phyloP scores from a whole-genome alignment of 2,797 vertebrate species.

The Protonibea diacanthus region DNA sequence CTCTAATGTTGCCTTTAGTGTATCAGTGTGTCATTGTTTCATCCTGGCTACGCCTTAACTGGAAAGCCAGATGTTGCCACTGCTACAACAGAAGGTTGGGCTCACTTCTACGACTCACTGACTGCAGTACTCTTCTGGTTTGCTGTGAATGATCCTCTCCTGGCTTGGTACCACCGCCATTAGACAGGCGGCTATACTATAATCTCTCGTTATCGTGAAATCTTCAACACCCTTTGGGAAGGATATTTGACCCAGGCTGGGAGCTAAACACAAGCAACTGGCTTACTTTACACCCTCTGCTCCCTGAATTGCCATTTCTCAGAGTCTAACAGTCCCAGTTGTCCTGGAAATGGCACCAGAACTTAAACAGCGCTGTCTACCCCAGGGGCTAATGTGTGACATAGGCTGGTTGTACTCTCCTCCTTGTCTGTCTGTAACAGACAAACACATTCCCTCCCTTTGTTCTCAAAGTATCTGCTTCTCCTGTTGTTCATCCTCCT shows the following conservation, averaged over 20 bases:
- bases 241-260: conserved; percentile 7
- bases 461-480: background rate
- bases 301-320: conserved; percentile 15
- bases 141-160: conserved; percentile 19
- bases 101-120: conserved; percentile 5
- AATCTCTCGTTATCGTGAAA: conserved; percentile 25
- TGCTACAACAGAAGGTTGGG: conserved; percentile 2
- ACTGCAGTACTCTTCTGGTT: background rate
- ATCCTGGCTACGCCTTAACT: background rate
- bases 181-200: background rate
- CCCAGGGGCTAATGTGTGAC: background rate
- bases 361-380: background rate
- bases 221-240: conserved; percentile 20
- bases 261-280: conserved; percentile 17
- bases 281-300: conserved; percentile 7
- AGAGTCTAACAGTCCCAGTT: background rate
- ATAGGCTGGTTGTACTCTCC: conserved; percentile 1
- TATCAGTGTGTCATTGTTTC: conserved; percentile 1
- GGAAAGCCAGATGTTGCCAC: conserved; percentile 12
- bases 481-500: background rate
- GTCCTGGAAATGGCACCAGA: background rate
- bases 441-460: conserved; percentile 2
- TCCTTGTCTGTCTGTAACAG: background rate
- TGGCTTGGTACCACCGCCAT: conserved; percentile 4
- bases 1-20: conserved; percentile 5